phyloP scores from a whole-genome alignment of 2,797 vertebrate genomes.

The Parotocinclus haroldoi region DNA sequence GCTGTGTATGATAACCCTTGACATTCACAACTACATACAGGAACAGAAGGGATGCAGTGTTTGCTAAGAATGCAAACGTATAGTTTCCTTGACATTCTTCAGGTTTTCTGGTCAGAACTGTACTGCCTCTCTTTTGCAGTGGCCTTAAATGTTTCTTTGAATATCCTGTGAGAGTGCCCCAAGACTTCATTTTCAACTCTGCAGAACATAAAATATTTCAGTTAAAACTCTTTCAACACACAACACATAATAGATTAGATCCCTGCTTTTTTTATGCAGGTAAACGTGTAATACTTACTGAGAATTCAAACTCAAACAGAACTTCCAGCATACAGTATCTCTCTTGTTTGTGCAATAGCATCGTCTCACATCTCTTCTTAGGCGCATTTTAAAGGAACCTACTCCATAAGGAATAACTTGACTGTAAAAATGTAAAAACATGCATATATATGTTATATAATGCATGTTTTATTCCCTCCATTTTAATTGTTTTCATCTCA shows the following conservation, averaged over 20 bases:
- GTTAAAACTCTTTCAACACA: not conserved
- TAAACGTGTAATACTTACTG: not conserved
- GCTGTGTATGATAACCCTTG: no score
- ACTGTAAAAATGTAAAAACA: slow-evolving; percentile 34
- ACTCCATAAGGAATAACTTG: slow-evolving; percentile 55
- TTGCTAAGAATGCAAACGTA: not conserved
- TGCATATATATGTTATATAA: no score
- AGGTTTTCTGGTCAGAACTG: slow-evolving; percentile 21
- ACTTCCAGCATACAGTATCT: slow-evolving; percentile 45
- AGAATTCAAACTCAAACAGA: slow-evolving; percentile 37
- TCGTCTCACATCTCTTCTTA: slow-evolving; percentile 41
- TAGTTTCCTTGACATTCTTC: not conserved
- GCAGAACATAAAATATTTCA: slow-evolving; percentile 14
- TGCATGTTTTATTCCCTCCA: no score
- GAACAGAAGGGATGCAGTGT: not conserved
- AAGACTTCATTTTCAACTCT: slow-evolving; percentile 29
- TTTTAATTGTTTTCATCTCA: no score
- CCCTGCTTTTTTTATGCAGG: no score
- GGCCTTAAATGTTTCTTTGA: slow-evolving; percentile 28
- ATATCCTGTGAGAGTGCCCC: slow-evolving; percentile 9
- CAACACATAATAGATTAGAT: not conserved
- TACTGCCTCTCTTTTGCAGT: slow-evolving; percentile 5
- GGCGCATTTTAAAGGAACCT: slow-evolving; percentile 45
- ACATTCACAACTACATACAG: no score
- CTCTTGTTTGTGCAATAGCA: slow-evolving; percentile 42